These are phyloP conservation scores for Onychostoma macrolepis DNA, from an alignment of 2,113 vertebrate genomes.

Conservation along the genomic window DNA sequence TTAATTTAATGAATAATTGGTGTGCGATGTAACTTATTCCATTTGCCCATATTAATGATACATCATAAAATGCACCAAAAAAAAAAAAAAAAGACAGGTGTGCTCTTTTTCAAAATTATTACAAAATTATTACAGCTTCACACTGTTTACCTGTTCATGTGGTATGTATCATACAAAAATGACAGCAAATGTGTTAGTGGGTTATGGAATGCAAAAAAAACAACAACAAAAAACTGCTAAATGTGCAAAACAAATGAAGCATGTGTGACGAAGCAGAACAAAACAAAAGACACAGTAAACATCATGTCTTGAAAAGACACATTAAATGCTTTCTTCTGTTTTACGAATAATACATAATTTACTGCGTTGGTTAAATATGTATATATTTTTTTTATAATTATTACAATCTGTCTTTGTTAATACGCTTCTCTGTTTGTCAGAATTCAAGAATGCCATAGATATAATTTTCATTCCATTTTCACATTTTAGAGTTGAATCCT, in stretches of 20 bases:
- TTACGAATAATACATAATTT: no score
- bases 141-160: background rate
- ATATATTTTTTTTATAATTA: no score
- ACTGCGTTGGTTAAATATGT: no score
- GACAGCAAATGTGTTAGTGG: background rate
- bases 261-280: background rate
- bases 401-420: background rate
- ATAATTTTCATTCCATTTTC: background rate
- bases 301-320: no score
- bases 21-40: background rate
- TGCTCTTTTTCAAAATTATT: background rate
- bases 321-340: no score
- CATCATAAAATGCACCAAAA: background rate
- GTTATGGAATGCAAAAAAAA: background rate
- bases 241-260: background rate
- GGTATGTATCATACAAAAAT: background rate
- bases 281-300: no score
- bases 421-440: background rate
- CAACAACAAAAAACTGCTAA: background rate
- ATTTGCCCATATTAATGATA: background rate
- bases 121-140: background rate
- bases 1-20: background rate
- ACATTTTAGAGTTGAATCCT: background rate
- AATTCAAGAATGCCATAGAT: background rate
- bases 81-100: background rate